Evolutionary conservation across 2,888 invertebrate genomes (phyloP), one percentile per base, ranked within the genome.

Genomic region (Periphyllus acericola): DNA sequence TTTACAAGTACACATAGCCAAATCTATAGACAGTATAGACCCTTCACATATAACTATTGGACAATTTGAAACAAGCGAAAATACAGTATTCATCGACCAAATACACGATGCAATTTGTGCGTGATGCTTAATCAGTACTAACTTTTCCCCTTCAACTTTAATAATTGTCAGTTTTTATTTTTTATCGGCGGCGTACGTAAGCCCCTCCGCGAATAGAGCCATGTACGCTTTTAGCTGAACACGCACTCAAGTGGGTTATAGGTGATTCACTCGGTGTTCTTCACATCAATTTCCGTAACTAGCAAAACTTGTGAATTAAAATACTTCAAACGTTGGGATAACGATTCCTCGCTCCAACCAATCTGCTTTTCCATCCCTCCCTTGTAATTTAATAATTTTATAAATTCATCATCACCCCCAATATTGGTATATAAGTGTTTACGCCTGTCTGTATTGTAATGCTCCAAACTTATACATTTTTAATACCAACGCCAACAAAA

Each of bases 231-330:
- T 52, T 46, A 66, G 40, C 84, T n/a, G 76, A 84, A 68, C 66
- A 68, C 68, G 40, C 40, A 66, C 29, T 75, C 46, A 9, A 46
- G 68, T 76, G 76, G 19, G 74, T 55, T 76, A 75, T n/a, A 46
- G 76, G 34, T 76, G 68, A 78, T 46, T 32, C 84, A 34, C 68
- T 78, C 19, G 84, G 68, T n/a, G 34, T 66, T 66, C 34, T 60
- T 60, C 75, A 25, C 66, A 32, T 84, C 40, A 25, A 29, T 84
- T 84, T 75, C 76, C 40, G 36, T 83, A 76, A 84, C 83, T 84
- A 40, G 75, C 75, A 76, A 84, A 84, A 84, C 25, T 40, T 29
- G 40, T 40, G 29, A 84, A 84, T 84, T 76, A 76, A 29, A 84
- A 83, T 40, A 60, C 60, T 83, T 75, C n/a, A 40, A 75, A 66